phyloP scores from a whole-genome alignment of 2,888 invertebrate species.

The Drosophila rellima region DNA sequence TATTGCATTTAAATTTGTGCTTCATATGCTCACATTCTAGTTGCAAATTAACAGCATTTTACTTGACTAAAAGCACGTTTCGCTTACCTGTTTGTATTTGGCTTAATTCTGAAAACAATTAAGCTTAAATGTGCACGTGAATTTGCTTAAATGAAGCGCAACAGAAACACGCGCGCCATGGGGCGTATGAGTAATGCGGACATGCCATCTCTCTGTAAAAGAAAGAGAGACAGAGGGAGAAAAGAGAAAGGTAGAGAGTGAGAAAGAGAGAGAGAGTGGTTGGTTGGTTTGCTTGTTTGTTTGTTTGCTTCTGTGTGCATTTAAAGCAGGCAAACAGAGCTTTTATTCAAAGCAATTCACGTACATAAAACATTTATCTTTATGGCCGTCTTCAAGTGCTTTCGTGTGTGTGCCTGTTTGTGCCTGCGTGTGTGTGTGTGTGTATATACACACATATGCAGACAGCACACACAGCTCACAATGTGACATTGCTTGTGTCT shows the following conservation, averaged over 20 bases:
- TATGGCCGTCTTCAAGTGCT: slow-evolving; percentile 77
- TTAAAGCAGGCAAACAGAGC: slow-evolving; percentile 75
- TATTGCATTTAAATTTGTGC: slow-evolving; percentile 19
- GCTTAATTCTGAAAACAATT: slow-evolving; percentile 63
- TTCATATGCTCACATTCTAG: slow-evolving; percentile 15
- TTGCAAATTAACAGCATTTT: slow-evolving; percentile 50
- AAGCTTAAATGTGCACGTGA: slow-evolving; percentile 73
- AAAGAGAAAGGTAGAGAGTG: neutral
- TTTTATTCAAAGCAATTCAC: slow-evolving; percentile 82
- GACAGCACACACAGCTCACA: slow-evolving; percentile 9
- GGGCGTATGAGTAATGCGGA: slow-evolving; percentile 72
- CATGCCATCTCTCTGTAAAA: slow-evolving; percentile 10
- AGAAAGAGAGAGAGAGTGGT: neutral
- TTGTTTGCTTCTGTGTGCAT: slow-evolving; percentile 47
- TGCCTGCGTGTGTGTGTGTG: slow-evolving; percentile 6
- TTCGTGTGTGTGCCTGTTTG: slow-evolving; percentile 26
- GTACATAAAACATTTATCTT: slow-evolving; percentile 83
- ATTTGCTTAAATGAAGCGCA: slow-evolving; percentile 64
- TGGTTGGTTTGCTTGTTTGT: slow-evolving; percentile 36
- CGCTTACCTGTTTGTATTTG: slow-evolving; percentile 49
- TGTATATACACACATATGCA: slow-evolving; percentile 15
- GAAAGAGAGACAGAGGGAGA: neutral
- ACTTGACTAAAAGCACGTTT: slow-evolving; percentile 39
- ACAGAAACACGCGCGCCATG: slow-evolving; percentile 35
- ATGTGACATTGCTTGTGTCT: slow-evolving; percentile 67